Base-by-base conservation (phyloP, 1,140 invertebrate genomes). In the Chymomyza costata region DNA sequence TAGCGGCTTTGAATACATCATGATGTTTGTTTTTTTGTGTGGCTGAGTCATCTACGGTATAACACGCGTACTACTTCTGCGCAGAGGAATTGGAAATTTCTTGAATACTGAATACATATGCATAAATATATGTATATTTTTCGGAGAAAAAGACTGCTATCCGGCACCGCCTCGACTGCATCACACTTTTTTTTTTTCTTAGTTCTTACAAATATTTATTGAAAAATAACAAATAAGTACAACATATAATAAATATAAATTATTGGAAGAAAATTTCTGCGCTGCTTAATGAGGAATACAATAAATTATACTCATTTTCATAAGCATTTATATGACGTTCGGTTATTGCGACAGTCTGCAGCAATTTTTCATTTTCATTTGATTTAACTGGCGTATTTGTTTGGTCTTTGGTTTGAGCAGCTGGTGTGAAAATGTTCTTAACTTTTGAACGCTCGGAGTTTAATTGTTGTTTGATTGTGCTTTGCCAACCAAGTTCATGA, bases 401-500 rank as follows among this genome's bases (percentile, higher is more conserved):
- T n/a, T 19, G 13, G 16, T 56, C 17, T 40, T 43, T n/a, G 31
- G 46, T 0, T 47, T 66, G 87, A 65, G 90, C 87, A 67, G n/a
- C 2, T 5, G 8, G 2, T 5, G 32, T 88, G 82, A 47, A 14
- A 46, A 85, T 57, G 48, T 89, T 78, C 8, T 91, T 86, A 21
- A 87, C 85, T 73, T 89, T 89, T 68, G 87, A 88, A 65, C 94
- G 91, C 55, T 89, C 89, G 10, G 71, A 70, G 1, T 88, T 87
- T 62, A 94, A 91, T 76, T 94, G 92, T 56, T 92, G 90, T 38
- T 88, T 86, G 0, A 99, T 93, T 2, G 96, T 95, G 49, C 95
- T 90, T 83, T 98, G 98, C 98, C 98, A 99, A 84, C 97, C 95
- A 1, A 99, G 87, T 3, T 95, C 92, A 87, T 99, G 95, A 85